Percentiles rank a stretch among this genome's conserved stretches.
Conservation (phyloP, 2,113 vertebrate genomes). For the Microcebus jonahi region DNA sequence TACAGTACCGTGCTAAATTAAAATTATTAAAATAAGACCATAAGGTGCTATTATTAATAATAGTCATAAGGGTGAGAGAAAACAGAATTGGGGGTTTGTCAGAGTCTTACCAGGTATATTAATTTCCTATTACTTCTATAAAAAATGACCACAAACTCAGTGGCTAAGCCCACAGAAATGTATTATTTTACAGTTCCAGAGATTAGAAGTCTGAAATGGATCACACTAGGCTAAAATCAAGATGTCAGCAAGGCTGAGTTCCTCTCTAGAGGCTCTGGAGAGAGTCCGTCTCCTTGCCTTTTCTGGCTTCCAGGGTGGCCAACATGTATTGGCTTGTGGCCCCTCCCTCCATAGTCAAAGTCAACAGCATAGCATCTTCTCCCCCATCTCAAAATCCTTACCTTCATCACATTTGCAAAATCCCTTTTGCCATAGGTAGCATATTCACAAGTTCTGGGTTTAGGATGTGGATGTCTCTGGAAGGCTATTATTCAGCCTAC, state of each 20-base stretch:
- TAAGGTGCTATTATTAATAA: not conserved
- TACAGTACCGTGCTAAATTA: not conserved
- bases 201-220: not conserved
- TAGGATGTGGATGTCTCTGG: not conserved
- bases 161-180: not conserved
- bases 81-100: not conserved
- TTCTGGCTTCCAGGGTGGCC: not conserved
- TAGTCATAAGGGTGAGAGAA: not conserved
- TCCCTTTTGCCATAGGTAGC: not conserved
- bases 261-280: not conserved
- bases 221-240: not conserved
- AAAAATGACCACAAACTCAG: not conserved
- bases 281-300: not conserved
- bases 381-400: not conserved
- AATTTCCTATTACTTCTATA: not conserved
- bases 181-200: not conserved
- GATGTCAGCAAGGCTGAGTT: not conserved
- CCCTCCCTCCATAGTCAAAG: not conserved
- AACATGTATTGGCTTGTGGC: not conserved
- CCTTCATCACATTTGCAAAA: not conserved
- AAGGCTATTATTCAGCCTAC: not conserved
- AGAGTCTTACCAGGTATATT: not conserved
- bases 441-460: not conserved
- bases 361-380: not conserved
- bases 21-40: not conserved